Evolutionary conservation across 1,140 invertebrate genomes (phyloP), one percentile per base, ranked within the genome.

Genomic region (Hormaphis cornu): DNA sequence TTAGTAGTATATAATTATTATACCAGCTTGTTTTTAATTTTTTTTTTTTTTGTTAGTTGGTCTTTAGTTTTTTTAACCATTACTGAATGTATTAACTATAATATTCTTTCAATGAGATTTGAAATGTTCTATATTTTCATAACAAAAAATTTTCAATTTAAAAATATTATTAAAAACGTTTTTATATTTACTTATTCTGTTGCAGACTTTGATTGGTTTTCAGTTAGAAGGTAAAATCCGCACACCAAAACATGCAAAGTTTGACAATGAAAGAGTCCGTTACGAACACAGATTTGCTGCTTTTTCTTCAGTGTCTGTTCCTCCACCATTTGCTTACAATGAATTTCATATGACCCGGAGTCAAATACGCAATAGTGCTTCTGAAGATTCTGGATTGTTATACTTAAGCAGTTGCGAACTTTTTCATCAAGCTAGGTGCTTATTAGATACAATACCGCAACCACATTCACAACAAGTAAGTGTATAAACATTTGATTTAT

Each of bases 281-380:
- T 98, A 96, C 78, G 91, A 95, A 75, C 93, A 97, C 72, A 85
- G 95, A 70, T 93, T 98, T 82, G 84, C 87, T 12, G 91, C 95
- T 7, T 93, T 98, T 76, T 86, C 86, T 22, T 84, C 86, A 28
- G 82, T 97, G 3, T 81, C 89, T n/a, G 90, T 90, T 1, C 95
- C 95, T 18, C 92, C 93, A 0, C 89, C 90, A 10, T 90, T 96
- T 26, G 87, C 89, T 73, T 95, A 95, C 78, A 81, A 83, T 53
- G 91, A 95, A 80, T 94, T 91, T 76, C 76, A 85, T 75, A 87
- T 87, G 72, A 87, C 87, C 80, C 80, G 82, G 18, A 82, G 84
- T 58, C 76, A 84, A 14, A 72, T 80, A 4, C 69, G 72, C 40
- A 61, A 73, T 37, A 37, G 63, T 22, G 53, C 28, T 14, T 37